These are phyloP conservation scores for Diaprepes abbreviatus DNA, from an alignment of 2,888 invertebrate species.

Conservation along the genomic window DNA sequence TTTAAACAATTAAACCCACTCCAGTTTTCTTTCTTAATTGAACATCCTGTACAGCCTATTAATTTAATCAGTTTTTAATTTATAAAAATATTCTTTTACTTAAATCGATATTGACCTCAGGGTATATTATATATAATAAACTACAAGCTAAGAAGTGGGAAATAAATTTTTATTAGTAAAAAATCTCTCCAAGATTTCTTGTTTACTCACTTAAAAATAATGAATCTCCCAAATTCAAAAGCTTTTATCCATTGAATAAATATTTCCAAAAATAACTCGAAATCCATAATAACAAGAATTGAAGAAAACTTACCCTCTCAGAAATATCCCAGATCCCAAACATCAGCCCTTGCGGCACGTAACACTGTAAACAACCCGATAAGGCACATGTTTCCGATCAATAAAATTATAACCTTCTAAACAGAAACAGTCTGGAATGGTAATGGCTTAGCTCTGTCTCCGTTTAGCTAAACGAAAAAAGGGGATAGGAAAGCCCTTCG, in stretches of 20 bases:
- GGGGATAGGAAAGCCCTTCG: neutral
- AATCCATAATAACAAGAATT: neutral
- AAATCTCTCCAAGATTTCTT: no score
- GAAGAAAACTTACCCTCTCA: constrained; percentile 17
- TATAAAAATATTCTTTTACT: no score
- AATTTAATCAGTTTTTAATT: no score
- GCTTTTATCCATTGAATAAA: neutral
- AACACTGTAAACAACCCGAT: constrained; percentile 33
- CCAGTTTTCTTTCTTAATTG: no score
- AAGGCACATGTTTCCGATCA: constrained; percentile 44
- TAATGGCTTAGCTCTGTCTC: neutral
- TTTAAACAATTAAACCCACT: no score
- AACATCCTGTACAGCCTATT: no score
- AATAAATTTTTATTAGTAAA: no score
- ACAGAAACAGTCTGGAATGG: neutral
- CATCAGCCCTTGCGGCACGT: constrained; percentile 19
- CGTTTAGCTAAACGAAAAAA: neutral
- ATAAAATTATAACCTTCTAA: constrained; percentile 17
- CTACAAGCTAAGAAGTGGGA: no score
- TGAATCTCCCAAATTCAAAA: neutral
- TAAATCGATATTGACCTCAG: no score
- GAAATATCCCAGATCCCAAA: constrained; percentile 25
- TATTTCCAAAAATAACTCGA: neutral
- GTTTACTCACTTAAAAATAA: no score
- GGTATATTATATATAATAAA: no score